phyloP scores from a whole-genome alignment of 2,888 invertebrate species.

The Ophioninae sp. region DNA sequence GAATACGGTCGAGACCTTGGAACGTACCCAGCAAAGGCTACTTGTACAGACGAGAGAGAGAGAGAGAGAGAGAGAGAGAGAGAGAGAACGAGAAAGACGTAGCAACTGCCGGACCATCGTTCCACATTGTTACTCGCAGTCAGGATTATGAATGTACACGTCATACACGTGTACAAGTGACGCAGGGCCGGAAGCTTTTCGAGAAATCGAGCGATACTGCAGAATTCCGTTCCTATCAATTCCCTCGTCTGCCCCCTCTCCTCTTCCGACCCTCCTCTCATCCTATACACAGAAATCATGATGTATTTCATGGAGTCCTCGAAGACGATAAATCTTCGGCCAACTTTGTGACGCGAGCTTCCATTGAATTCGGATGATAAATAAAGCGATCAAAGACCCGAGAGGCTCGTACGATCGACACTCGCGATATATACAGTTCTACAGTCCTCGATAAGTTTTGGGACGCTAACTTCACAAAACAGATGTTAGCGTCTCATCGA shows the following conservation, averaged over 20 bases:
- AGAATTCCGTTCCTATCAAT: conserved; percentile 52
- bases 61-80: not conserved
- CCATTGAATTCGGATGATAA: conserved; percentile 16
- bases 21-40: conserved; percentile 38
- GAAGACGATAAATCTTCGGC: conserved; percentile 20
- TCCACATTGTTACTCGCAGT: conserved; percentile 38
- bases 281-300: not conserved
- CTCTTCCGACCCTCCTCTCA: no score
- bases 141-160: conserved; percentile 34
- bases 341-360: not conserved
- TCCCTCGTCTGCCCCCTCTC: not conserved
- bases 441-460: no score
- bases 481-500: no score
- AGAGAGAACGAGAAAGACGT: not conserved
- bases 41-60: conserved; percentile 9
- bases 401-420: not conserved
- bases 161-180: conserved; percentile 22
- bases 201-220: conserved; percentile 39
- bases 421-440: no score
- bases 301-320: not conserved
- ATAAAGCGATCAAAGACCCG: not conserved
- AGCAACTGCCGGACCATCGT: conserved; percentile 37
- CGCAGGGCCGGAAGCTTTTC: conserved; percentile 13
- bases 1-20: conserved; percentile 59
- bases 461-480: no score